Evolutionary conservation across 2,797 vertebrate species (phyloP).

Genomic region (Fringilla coelebs): DNA sequence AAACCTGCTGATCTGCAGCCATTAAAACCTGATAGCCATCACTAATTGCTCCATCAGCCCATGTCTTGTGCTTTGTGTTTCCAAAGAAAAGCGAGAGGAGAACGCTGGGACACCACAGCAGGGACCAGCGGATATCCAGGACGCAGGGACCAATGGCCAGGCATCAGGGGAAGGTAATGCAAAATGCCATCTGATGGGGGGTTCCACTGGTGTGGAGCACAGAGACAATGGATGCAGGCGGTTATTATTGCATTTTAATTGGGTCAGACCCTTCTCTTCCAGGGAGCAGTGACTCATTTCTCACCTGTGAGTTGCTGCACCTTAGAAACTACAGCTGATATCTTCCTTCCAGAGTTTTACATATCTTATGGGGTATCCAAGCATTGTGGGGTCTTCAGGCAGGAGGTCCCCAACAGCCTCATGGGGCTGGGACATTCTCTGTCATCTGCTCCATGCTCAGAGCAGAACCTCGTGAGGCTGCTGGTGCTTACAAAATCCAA

Average conservation of each 20-base stretch:
- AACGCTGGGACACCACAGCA: slow-evolving; percentile 12
- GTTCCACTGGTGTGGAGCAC: neutral
- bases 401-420: neutral
- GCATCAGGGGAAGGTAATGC: slow-evolving; percentile 66
- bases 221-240: neutral
- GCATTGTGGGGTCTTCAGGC: fast-evolving
- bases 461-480: neutral
- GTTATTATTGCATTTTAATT: neutral
- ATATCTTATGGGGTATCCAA: fast-evolving
- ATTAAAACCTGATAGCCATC: neutral
- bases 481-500: fast-evolving
- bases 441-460: neutral
- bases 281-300: neutral
- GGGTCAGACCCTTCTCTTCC: neutral
- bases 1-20: neutral
- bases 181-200: neutral
- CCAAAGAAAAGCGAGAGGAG: slow-evolving; percentile 64
- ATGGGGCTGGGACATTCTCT: neutral
- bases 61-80: slow-evolving; percentile 13
- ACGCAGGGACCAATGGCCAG: slow-evolving; percentile 13
- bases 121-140: slow-evolving; percentile 44
- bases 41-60: neutral
- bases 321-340: neutral
- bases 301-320: neutral
- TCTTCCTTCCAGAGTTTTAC: fast-evolving